Percentiles rank a stretch among this genome's conserved stretches.
phyloP scores from a whole-genome alignment of 2,113 vertebrate species.

The Ophthalmolycus amberensis region DNA sequence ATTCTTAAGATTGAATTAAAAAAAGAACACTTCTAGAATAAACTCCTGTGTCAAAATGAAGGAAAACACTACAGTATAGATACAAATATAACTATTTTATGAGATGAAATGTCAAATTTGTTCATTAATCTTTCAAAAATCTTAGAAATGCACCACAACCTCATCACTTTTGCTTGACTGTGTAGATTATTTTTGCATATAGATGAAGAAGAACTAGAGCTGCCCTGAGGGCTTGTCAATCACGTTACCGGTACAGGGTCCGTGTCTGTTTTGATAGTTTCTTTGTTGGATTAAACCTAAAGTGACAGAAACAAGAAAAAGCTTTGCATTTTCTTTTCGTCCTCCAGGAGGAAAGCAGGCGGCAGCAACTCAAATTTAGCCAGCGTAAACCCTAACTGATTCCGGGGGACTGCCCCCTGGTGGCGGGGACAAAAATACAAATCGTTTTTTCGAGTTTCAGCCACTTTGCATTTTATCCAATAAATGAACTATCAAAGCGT shows the following conservation, averaged over 20 bases:
- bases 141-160: neutral
- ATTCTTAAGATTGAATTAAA: neutral
- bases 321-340: neutral
- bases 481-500: too few species aligned
- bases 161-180: neutral
- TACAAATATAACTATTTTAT: neutral
- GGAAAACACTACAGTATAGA: neutral
- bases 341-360: neutral
- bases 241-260: neutral
- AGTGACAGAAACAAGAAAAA: neutral
- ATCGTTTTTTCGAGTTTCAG: too few species aligned
- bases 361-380: too few species aligned
- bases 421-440: too few species aligned
- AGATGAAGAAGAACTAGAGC: neutral
- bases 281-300: neutral
- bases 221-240: neutral
- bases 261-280: neutral
- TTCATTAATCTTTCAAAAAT: neutral
- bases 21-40: neutral
- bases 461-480: too few species aligned
- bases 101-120: neutral
- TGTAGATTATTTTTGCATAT: neutral
- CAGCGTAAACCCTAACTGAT: too few species aligned
- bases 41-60: neutral
- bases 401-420: too few species aligned